Evolutionary conservation across 2,888 invertebrate species (phyloP).

Genomic region (Zaprionus obscuricornis): DNA sequence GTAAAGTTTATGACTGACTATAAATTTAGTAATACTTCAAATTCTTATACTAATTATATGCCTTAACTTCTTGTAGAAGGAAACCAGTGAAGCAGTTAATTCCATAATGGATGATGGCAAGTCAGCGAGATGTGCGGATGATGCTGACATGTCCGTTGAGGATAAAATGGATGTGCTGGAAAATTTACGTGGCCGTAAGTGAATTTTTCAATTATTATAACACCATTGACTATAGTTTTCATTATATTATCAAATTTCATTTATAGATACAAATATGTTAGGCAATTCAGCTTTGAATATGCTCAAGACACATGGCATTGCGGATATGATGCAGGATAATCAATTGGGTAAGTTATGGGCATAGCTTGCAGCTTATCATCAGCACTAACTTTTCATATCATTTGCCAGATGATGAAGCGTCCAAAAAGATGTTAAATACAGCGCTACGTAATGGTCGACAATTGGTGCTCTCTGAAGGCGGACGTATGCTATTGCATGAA

Average conservation of each 20-base stretch:
- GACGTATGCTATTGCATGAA: conserved; percentile 89
- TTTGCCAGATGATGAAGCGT: conserved; percentile 87
- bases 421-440: conserved; percentile 88
- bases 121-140: conserved; percentile 39
- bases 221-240: no score
- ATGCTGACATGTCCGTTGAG: conserved; percentile 67
- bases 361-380: no score
- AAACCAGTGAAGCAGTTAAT: conserved; percentile 82
- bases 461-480: conserved; percentile 92
- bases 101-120: conserved; percentile 79
- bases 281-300: conserved; percentile 85
- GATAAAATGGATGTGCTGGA: conserved; percentile 71
- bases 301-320: conserved; percentile 93
- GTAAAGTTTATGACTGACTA: conserved; percentile 33
- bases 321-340: conserved; percentile 91
- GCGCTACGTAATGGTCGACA: conserved; percentile 94
- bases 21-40: not conserved
- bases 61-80: conserved; percentile 81
- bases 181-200: conserved; percentile 60
- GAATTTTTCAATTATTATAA: no score
- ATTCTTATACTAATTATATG: not conserved
- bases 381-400: no score
- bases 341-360: conserved; percentile 42
- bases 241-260: not conserved
- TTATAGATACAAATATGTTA: conserved; percentile 70